These are phyloP conservation scores for Callocephalon fimbriatum DNA, from an alignment of 2,113 vertebrate genomes.

Conservation along the genomic window DNA sequence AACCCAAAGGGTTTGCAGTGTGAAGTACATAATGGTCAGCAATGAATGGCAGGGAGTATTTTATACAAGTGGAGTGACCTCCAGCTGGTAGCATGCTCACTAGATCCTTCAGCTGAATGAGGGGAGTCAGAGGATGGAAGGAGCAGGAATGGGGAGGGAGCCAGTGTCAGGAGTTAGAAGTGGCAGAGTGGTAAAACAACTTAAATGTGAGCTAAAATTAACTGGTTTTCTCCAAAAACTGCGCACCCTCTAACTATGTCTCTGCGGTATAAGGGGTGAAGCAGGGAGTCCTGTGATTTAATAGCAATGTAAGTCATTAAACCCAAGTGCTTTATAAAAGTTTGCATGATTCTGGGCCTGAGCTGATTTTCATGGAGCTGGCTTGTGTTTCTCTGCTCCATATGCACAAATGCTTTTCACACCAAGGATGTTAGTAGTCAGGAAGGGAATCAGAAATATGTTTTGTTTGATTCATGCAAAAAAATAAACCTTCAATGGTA, in stretches of 20 bases:
- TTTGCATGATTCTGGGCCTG: background rate
- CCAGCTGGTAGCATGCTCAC: background rate
- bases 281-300: background rate
- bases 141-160: background rate
- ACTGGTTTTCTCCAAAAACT: background rate
- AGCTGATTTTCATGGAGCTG: background rate
- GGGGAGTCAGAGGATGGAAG: background rate
- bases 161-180: background rate
- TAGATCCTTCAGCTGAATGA: background rate
- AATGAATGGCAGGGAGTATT: background rate
- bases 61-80: background rate
- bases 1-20: background rate
- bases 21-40: background rate
- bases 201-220: background rate
- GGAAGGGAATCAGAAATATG: background rate
- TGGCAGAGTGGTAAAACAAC: fast-evolving
- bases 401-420: background rate
- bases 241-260: background rate
- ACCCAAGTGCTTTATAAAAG: background rate
- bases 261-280: background rate
- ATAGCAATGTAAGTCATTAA: background rate
- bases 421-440: background rate
- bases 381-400: background rate
- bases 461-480: background rate
- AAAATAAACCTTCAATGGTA: background rate